Conservation (phyloP, 2,888 invertebrate species). For the Panopea generosa region DNA sequence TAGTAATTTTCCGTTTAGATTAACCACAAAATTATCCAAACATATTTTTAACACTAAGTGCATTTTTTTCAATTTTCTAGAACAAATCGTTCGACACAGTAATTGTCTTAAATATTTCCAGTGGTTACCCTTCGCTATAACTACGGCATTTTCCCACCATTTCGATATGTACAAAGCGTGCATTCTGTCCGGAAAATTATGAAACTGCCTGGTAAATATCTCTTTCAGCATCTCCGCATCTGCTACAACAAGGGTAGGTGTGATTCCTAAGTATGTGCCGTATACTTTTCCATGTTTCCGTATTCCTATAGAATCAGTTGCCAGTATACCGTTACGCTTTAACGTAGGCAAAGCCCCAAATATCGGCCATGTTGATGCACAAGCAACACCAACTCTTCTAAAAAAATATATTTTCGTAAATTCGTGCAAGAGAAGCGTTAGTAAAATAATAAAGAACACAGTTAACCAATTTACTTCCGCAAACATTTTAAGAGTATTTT, state of each 20-base stretch:
- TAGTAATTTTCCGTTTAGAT: slow-evolving; percentile 18
- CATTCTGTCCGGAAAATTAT: slow-evolving; percentile 58
- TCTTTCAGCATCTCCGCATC: slow-evolving; percentile 65
- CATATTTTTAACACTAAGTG: slow-evolving; percentile 25
- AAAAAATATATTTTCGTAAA: slow-evolving; percentile 17
- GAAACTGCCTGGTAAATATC: slow-evolving; percentile 61
- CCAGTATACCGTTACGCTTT: slow-evolving; percentile 33
- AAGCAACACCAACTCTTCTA: slow-evolving; percentile 13
- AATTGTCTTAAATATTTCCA: slow-evolving; percentile 64
- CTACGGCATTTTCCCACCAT: slow-evolving; percentile 49
- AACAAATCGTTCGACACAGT: slow-evolving; percentile 57
- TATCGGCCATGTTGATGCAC: slow-evolving; percentile 32
- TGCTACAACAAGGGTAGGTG: slow-evolving; percentile 53
- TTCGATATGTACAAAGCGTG: slow-evolving; percentile 47
- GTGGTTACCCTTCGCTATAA: slow-evolving; percentile 53
- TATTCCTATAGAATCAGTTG: slow-evolving; percentile 31
- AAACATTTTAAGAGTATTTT: too few relatives aligned
- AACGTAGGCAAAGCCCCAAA: slow-evolving; percentile 41
- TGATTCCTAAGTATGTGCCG: slow-evolving; percentile 52
- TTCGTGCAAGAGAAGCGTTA: slow-evolving; percentile 4
- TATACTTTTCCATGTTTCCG: slow-evolving; percentile 38
- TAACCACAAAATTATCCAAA: slow-evolving; percentile 23
- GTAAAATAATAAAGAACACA: neutral
- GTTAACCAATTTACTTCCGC: neutral
- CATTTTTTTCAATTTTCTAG: slow-evolving; percentile 60